A percentile compares a stretch with the other conserved stretches of the same genome.
These are phyloP conservation scores for Fragum sueziense DNA, from an alignment of 2,888 invertebrate genomes.

Conservation along the genomic window DNA sequence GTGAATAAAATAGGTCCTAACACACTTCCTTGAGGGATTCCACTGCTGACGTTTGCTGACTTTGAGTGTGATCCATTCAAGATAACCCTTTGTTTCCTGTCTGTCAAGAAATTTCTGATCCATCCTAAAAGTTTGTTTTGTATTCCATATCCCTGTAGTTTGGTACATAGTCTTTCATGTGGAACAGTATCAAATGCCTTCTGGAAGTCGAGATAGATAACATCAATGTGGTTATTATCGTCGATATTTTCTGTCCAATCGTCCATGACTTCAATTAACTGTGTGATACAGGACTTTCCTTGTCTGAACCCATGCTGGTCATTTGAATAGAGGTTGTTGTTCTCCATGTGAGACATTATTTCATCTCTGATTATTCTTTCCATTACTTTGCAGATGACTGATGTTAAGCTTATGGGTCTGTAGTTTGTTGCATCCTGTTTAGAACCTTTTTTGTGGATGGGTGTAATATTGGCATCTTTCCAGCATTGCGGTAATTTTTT, in stretches of 20 bases:
- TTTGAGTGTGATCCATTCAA: too few species aligned
- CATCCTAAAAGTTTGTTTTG: conserved; percentile 5
- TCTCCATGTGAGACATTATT: neutral
- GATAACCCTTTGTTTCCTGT: conserved; percentile 17
- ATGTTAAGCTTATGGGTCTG: conserved; percentile 23
- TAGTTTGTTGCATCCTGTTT: conserved; percentile 23
- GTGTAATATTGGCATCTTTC: conserved; percentile 10
- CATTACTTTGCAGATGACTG: conserved; percentile 14
- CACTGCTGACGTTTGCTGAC: too few species aligned
- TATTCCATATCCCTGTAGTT: conserved; percentile 16
- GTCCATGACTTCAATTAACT: conserved; percentile 26
- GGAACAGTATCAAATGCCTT: conserved; percentile 34
- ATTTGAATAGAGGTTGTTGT: conserved; percentile 24
- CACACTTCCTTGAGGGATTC: too few species aligned
- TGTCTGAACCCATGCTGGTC: conserved; percentile 31
- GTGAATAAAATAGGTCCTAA: too few species aligned
- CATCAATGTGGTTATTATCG: too few species aligned
- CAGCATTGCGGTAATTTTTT: neutral
- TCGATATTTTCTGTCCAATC: conserved; percentile 31
- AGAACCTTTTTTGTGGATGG: conserved; percentile 20
- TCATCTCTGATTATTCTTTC: conserved; percentile 16
- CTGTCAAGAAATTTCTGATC: conserved; percentile 9
- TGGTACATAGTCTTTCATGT: conserved; percentile 12
- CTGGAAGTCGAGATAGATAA: conserved; percentile 12
- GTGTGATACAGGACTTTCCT: conserved; percentile 18